A percentile compares a stretch with the other conserved stretches of the same genome.
Evolutionary conservation across 2,888 invertebrate genomes (phyloP).

Genomic region (Coleophora flavipennella): DNA sequence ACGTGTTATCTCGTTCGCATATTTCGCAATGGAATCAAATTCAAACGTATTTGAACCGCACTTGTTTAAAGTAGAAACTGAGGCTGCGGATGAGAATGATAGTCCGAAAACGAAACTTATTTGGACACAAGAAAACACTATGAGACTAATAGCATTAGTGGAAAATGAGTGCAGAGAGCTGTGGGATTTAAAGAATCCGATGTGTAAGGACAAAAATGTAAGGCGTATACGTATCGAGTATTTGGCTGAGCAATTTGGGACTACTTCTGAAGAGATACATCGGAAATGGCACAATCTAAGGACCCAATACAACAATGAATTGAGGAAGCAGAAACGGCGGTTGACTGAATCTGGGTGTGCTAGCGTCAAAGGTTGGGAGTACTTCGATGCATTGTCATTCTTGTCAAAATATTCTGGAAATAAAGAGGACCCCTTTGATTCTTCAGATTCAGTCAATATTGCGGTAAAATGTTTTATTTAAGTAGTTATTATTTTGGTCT

Average conservation of each 20-base stretch:
- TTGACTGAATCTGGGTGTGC: conserved; percentile 20
- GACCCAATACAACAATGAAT: conserved; percentile 55
- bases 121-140: conserved; percentile 51
- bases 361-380: conserved; percentile 53
- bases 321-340: conserved; percentile 53
- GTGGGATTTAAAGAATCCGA: conserved; percentile 49
- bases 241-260: conserved; percentile 47
- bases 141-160: conserved; percentile 43
- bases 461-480: too few relatives aligned
- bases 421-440: too few relatives aligned
- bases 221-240: conserved; percentile 41
- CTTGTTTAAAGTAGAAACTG: conserved; percentile 44
- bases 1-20: conserved; percentile 22
- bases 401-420: conserved; percentile 18
- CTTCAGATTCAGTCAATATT: conserved; percentile 32
- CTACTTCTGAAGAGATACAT: conserved; percentile 50
- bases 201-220: conserved; percentile 38
- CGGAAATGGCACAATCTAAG: conserved; percentile 59
- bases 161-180: conserved; percentile 52
- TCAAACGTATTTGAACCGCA: conserved; percentile 40
- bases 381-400: conserved; percentile 55
- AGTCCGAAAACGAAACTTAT: conserved; percentile 22
- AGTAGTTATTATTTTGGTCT: too few relatives aligned
- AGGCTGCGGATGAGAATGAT: conserved; percentile 32
- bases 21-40: conserved; percentile 44